Evolutionary conservation across 1,140 invertebrate species (phyloP).

Genomic region (Scaptomyza graminum): DNA sequence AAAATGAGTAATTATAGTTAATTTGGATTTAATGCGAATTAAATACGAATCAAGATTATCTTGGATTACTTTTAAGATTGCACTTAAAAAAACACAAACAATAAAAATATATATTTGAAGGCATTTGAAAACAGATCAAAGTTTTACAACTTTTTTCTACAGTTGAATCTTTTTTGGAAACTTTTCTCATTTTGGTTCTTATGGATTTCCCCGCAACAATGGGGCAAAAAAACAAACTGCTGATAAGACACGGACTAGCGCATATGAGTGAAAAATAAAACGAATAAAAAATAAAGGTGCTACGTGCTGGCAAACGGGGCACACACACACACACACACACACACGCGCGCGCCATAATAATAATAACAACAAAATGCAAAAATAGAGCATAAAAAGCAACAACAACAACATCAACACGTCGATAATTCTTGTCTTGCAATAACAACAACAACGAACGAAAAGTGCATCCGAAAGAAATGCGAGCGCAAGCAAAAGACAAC

Average conservation of each 20-base stretch:
- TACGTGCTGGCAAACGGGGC: slow-evolving; percentile 29
- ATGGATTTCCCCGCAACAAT: slow-evolving; percentile 39
- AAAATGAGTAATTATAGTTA: neutral
- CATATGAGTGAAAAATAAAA: slow-evolving; percentile 34
- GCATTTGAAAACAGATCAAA: slow-evolving; percentile 11
- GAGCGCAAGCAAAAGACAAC: slow-evolving; percentile 4
- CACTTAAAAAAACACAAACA: neutral
- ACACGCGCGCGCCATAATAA: slow-evolving; percentile 17
- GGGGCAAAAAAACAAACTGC: slow-evolving; percentile 27
- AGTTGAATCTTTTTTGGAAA: slow-evolving; percentile 18
- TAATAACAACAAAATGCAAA: slow-evolving; percentile 55
- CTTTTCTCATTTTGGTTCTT: slow-evolving; percentile 35
- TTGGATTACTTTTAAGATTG: neutral
- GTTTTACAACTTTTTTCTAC: slow-evolving; percentile 5
- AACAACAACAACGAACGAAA: neutral
- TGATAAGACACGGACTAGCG: slow-evolving; percentile 59
- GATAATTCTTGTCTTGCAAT: no score
- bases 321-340: neutral
- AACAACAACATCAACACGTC: neutral
- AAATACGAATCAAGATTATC: neutral
- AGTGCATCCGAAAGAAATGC: slow-evolving; percentile 40
- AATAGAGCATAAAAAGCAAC: slow-evolving; percentile 33
- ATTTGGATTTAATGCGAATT: neutral
- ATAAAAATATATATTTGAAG: neutral
- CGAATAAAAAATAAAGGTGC: slow-evolving; percentile 35